Evolutionary conservation across 64 coral and sea anemone genomes (phyloP).

Genomic region (Pachyseris speciosa): DNA sequence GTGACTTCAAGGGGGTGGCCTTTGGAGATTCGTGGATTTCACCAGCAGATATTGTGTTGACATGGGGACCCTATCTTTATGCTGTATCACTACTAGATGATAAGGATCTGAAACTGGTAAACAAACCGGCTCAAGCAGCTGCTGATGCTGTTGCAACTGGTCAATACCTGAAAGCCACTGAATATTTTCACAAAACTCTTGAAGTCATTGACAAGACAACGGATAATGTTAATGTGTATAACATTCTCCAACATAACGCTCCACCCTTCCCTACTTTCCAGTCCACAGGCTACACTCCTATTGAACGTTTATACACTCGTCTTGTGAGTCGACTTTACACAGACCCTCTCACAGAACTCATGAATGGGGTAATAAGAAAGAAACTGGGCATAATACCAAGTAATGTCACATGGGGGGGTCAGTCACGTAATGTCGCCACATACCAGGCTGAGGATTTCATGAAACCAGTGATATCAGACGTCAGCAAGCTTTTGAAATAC

Average conservation of each 20-base stretch:
- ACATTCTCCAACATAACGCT: slow-evolving; percentile 85
- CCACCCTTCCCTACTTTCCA: slow-evolving; percentile 20
- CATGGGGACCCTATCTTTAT: slow-evolving; percentile 97
- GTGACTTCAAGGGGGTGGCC: slow-evolving; percentile 89
- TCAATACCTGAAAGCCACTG: slow-evolving; percentile 72
- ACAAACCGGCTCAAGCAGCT: slow-evolving; percentile 59
- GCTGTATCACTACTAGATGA: slow-evolving; percentile 81
- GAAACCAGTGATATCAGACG: slow-evolving; percentile 87
- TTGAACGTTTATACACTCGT: slow-evolving; percentile 65
- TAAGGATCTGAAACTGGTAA: slow-evolving; percentile 63
- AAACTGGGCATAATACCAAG: slow-evolving; percentile 92
- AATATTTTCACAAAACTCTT: slow-evolving; percentile 71
- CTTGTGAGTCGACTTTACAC: slow-evolving; percentile 76
- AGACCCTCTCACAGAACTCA: slow-evolving; percentile 72
- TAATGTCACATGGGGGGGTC: slow-evolving; percentile 86
- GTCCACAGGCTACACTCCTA: slow-evolving; percentile 5
- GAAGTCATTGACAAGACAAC: slow-evolving; percentile 57
- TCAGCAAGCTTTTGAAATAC: slow-evolving; percentile 75
- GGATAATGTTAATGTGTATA: slow-evolving; percentile 96
- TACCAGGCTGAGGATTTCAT: slow-evolving; percentile 90
- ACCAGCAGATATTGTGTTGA: slow-evolving; percentile 89
- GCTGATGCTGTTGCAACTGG: slow-evolving; percentile 77
- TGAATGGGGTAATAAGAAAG: slow-evolving; percentile 97
- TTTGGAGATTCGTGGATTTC: slow-evolving; percentile 99
- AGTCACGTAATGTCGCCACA: slow-evolving; percentile 73